Base-by-base conservation (phyloP, 2,113 vertebrate species). In the Burhinus oedicnemus region DNA sequence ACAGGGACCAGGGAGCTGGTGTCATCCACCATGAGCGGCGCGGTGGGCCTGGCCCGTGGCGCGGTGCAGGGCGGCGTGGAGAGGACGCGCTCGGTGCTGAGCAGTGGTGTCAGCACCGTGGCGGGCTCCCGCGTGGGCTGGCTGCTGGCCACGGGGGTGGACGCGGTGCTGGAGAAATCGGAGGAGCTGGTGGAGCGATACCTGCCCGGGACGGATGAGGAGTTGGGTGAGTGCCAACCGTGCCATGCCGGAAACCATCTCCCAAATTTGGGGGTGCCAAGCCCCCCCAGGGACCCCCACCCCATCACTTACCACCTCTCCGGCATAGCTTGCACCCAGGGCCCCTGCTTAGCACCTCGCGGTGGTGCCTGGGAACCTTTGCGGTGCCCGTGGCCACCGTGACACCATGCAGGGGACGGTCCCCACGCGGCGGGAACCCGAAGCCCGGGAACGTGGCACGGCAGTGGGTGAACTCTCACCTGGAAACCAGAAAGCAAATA, bases 101-200 rank as follows among this genome's bases (percentile, higher is more conserved):
- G 97, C 29, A 98, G 96, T 8, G 80, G 98, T 0, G 90, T 99
- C 68, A 96, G 95, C 89, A 98, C 98, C 0, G 95, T 98, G 88
- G 96, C 94, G 98, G 97, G 96, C 2, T 92, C 96, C 9, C 42
- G 72, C 1, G 58, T 99, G 94, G 99, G 99, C 49, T 98, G 95
- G 98, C 98, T 99, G 98, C 98, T 99, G 97, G 97, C 97, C 94
- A 98, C 97, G 0, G 98, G 99, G 9, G 70, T 99, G 89, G 98
- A 96, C 34, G 12, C 97, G 0, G 95, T 98, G 72, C 98, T 99
- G 93, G 98, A 96, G 36, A 99, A 90, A 12, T 99, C 99, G 0
- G 99, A 99, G 93, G 94, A 98, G 86, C 98, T 99, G 98, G 98
- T 98, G n/a, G 98, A 99, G 12, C 98, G 98, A 32, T 98, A 98